Evolutionary conservation across 2,113 vertebrate genomes (phyloP), one percentile per base, ranked within the genome.

Genomic region (Chionis minor): DNA sequence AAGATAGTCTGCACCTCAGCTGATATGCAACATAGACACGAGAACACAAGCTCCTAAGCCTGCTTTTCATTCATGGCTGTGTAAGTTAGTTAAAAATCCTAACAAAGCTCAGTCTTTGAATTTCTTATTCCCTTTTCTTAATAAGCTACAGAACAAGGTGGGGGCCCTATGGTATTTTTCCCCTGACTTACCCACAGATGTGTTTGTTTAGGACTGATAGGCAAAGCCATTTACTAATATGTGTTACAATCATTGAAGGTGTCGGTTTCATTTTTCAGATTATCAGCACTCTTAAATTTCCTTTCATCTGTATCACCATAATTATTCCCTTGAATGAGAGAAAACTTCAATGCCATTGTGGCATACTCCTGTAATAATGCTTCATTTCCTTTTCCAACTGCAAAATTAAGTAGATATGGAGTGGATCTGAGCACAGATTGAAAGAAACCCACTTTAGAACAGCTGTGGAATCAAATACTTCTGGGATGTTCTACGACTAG

Each of bases 1-100:
- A 59, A 49, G 14, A 72, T 1, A 79, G 32, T 18, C 47, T 69
- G 44, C 9, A 82, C 21, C 14, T 61, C 18, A 17, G 44, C 28
- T 47, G 66, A 56, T 40, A 24, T 2, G 23, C 10, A 83, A 55
- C 8, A 42, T 2, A 32, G 0, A 52, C 26, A 47, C 8, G 45
- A 70, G 69, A 81, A 74, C 4, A 55, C 3, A 51, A 0, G 0
- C 42, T 70, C 11, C 18, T 56, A 30, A 2, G 9, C 12, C 27
- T 72, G 30, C 8, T 81, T 83, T 35, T 65, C 17, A 23, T 52
- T 90, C 32, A 45, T 9, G 69, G 17, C 8, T 51, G 9, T 70
- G 26, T 14, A 75, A 88, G 2, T 13, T 55, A 22, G 9, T 44
- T 56, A 51, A 88, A 90, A 86, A 47, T 30, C 38, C 13, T 35